Conservation (phyloP, 2,888 invertebrate genomes). For the Hartigia nigra region DNA sequence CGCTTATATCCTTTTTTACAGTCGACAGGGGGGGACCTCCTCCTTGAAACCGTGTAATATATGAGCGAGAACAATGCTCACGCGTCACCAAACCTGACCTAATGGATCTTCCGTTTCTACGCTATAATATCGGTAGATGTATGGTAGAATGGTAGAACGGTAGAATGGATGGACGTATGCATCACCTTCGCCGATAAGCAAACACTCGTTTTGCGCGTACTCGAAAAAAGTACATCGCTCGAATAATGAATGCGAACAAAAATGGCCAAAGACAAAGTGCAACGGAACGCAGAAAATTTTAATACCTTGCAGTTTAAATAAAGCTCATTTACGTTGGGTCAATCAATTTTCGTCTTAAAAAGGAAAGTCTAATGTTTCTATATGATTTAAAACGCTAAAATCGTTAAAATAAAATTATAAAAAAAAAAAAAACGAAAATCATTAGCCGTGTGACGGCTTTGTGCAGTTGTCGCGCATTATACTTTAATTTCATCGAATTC, state of each 20-base stretch:
- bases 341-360: neutral
- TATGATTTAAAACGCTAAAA: neutral
- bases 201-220: neutral
- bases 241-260: neutral
- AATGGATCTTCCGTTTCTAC: neutral
- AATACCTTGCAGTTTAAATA: neutral
- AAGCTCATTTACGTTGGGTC: neutral
- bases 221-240: neutral
- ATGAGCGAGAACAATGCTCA: conserved; percentile 38
- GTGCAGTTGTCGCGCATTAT: neutral
- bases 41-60: conserved; percentile 62
- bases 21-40: conserved; percentile 69
- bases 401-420: too few species aligned
- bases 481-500: neutral
- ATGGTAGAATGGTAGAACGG: too few species aligned
- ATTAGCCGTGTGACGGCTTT: neutral
- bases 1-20: conserved; percentile 75
- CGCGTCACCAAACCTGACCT: neutral
- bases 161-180: too few species aligned
- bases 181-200: neutral
- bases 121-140: neutral
- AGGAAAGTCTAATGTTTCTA: neutral
- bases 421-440: neutral
- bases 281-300: neutral
- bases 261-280: neutral